Base-by-base conservation (phyloP, 53 echinoderm and acorn worm species). In the Mesocentrotus franciscanus region DNA sequence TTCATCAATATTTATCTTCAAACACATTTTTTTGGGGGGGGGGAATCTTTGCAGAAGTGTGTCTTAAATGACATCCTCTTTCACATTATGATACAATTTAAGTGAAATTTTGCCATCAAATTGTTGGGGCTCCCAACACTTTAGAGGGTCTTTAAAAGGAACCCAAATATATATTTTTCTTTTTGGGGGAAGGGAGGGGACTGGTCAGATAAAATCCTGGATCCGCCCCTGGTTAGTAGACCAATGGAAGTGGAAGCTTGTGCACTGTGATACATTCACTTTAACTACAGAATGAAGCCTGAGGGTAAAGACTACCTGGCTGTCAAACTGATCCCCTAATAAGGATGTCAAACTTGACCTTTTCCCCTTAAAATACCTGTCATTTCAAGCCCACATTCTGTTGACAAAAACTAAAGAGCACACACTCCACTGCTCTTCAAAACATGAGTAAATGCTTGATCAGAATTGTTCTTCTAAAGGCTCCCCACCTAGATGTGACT, bases 241-340 rank as follows among this genome's bases (percentile, higher is more conserved):
- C 68, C 24, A 68, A 68, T 68, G 68, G 4, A 68, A 6, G 20
- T 66, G 24, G 49, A 24, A 68, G 8, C 68, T 68, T 24, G 6
- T 12, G 74, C 32, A 74, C 74, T 10, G 74, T 11, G 7, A 22
- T 4, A 32, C 32, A 32, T 9, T 74, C 11, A 74, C 30, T 74
- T 8, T 30, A 74, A 30, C 61, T 35, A 22, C 35, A 66, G 15
- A 91, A 61, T 59, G 5, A 87, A 27, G 87, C 58, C 58, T 87
- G 57, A 27, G 17, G 56, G 87, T 8, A 57, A 58, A 91, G 91
- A 91, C 91, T 91, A 91, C 18, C 20, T 64, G 18, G 22, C 66
- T 91, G 91, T 91, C 91, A 91, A 64, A 66, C 17, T 66, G 91
- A 91, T 64, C 91, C 91, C 91, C 91, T 91, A 91, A 91, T 91